These are phyloP conservation scores for Gasterosteus aculeatus DNA, from an alignment of 2,113 vertebrate species.

Conservation along the genomic window DNA sequence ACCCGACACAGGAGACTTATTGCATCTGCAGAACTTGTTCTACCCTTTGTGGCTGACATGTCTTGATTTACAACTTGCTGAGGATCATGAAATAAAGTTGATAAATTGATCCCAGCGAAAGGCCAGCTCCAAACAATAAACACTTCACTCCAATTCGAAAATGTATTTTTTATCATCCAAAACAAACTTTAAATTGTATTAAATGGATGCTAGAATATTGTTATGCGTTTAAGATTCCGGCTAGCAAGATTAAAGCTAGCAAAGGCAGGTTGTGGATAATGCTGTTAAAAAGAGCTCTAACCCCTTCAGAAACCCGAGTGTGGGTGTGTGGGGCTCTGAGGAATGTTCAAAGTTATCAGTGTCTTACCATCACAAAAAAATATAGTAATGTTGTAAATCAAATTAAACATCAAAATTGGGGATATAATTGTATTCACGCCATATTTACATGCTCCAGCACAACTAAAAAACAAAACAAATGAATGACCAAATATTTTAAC, in stretches of 20 bases:
- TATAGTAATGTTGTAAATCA: too few relatives aligned
- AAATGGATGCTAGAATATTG: background rate
- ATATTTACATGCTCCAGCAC: too few relatives aligned
- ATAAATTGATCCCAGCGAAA: background rate
- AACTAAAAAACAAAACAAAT: too few relatives aligned
- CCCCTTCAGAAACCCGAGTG: too few relatives aligned
- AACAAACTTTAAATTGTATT: background rate
- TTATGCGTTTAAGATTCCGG: background rate
- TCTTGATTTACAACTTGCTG: background rate
- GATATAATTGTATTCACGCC: too few relatives aligned
- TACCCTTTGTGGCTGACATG: background rate
- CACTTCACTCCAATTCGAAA: background rate
- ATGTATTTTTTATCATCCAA: background rate
- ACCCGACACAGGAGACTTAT: background rate
- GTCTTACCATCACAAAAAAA: too few relatives aligned
- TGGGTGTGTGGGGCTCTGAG: too few relatives aligned
- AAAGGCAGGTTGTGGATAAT: background rate
- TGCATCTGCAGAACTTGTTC: background rate
- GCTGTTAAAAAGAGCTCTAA: conserved; percentile 24
- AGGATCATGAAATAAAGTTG: background rate
- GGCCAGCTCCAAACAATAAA: background rate
- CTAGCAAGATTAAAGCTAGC: background rate
- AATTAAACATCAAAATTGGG: too few relatives aligned
- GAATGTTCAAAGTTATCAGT: too few relatives aligned
- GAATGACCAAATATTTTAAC: too few relatives aligned